Evolutionary conservation across 2,113 vertebrate species (phyloP).

Genomic region (Bos javanicus): DNA sequence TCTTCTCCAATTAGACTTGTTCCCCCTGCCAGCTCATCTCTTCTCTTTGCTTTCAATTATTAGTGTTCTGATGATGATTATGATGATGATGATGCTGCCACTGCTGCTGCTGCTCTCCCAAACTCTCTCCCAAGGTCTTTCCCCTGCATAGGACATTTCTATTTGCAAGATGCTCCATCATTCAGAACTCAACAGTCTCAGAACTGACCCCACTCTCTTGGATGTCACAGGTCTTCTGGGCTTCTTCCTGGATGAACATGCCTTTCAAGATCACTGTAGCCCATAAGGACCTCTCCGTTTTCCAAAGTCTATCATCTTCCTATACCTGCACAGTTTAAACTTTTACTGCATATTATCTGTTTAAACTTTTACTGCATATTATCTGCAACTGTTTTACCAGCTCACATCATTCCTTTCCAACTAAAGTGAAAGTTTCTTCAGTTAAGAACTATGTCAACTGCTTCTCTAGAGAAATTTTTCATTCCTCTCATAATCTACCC

Average conservation of each 20-base stretch:
- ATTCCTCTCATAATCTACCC: background rate
- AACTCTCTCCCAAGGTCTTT: background rate
- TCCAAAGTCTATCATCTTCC: background rate
- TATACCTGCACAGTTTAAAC: background rate
- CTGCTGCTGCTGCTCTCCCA: background rate
- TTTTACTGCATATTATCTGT: background rate
- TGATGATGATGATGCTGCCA: rapidly evolving
- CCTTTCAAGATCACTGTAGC: background rate
- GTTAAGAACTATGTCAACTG: background rate
- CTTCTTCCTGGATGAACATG: background rate
- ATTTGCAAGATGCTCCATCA: background rate
- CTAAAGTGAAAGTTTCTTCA: background rate
- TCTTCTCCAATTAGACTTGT: background rate
- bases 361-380: background rate
- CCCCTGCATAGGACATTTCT: background rate
- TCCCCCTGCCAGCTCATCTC: background rate
- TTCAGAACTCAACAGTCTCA: background rate
- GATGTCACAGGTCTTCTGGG: background rate
- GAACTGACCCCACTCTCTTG: background rate
- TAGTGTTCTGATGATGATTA: background rate
- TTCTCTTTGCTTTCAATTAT: background rate
- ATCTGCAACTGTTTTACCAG: background rate
- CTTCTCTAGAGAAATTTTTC: background rate
- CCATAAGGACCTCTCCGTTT: background rate
- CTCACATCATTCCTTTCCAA: background rate